Conservation (phyloP, 1,140 invertebrate species). For the Cyphomyrmex costatus region DNA sequence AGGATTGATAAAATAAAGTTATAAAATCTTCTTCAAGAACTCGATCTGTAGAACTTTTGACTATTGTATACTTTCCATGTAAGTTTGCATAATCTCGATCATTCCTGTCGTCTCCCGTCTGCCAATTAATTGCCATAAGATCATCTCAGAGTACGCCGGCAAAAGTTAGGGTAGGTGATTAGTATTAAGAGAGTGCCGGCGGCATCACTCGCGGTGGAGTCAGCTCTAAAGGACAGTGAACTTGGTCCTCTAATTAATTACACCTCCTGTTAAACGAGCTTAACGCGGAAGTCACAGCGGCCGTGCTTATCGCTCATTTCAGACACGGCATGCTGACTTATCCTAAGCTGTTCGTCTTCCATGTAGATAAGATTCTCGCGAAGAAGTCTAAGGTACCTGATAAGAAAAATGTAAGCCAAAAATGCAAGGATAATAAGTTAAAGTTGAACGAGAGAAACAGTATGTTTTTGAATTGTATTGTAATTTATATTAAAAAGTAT, state of each 20-base stretch:
- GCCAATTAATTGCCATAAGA: constrained; percentile 81
- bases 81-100: constrained; percentile 41
- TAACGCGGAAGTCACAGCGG: constrained; percentile 69
- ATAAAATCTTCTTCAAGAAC: neutral
- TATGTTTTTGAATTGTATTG: neutral
- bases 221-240: constrained; percentile 65
- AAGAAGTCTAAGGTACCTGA: constrained; percentile 40
- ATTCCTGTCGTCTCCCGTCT: constrained; percentile 63
- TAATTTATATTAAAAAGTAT: neutral
- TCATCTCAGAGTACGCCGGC: constrained; percentile 59
- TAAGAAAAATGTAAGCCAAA: constrained; percentile 22
- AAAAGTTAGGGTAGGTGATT: constrained; percentile 63
- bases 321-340: constrained; percentile 62
- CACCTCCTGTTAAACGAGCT: constrained; percentile 66
- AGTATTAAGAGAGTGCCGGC: constrained; percentile 60
- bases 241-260: constrained; percentile 75
- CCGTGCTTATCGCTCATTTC: constrained; percentile 72
- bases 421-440: neutral
- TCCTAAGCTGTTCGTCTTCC: constrained; percentile 74
- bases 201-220: constrained; percentile 47
- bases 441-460: neutral
- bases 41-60: neutral
- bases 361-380: constrained; percentile 73
- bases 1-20: constrained; percentile 14
- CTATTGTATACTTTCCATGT: constrained; percentile 17